Evolutionary conservation across 2,797 vertebrate species (phyloP).

Genomic region (Babyrousa celebensis): DNA sequence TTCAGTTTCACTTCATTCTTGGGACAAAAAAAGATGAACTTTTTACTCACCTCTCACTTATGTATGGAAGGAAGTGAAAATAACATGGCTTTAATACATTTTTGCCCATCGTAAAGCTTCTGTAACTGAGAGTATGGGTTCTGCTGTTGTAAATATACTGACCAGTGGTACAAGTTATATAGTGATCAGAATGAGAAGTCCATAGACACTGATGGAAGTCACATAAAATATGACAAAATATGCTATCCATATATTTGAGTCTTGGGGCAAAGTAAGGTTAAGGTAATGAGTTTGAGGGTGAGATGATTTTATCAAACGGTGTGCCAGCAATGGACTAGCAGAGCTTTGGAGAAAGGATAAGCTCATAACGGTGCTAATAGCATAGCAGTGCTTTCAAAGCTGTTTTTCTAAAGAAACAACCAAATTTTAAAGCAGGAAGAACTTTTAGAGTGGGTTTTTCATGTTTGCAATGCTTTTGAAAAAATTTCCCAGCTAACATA

Average conservation of each 20-base stretch:
- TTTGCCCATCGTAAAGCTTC: not conserved
- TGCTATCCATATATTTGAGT: not conserved
- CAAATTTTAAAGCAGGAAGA: not conserved
- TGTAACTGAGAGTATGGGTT: not conserved
- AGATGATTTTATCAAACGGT: not conserved
- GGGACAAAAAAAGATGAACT: not conserved
- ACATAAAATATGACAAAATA: not conserved
- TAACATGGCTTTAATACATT: not conserved
- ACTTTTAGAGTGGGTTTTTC: not conserved
- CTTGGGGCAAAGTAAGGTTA: not conserved
- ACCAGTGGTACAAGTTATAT: not conserved
- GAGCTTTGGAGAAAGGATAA: not conserved
- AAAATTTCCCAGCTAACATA: not conserved
- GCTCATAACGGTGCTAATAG: not conserved
- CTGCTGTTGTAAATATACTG: not conserved
- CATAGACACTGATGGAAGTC: not conserved
- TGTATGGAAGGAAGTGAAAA: not conserved
- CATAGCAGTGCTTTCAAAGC: not conserved
- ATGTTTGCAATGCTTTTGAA: conserved; percentile 10
- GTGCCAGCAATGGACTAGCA: not conserved
- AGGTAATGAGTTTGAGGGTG: not conserved
- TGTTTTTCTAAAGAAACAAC: not conserved
- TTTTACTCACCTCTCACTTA: not conserved
- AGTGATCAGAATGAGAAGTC: not conserved
- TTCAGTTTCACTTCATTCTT: conserved; percentile 1